These are phyloP conservation scores for Chorisops tibialis DNA, from an alignment of 2,888 invertebrate species.

Conservation along the genomic window DNA sequence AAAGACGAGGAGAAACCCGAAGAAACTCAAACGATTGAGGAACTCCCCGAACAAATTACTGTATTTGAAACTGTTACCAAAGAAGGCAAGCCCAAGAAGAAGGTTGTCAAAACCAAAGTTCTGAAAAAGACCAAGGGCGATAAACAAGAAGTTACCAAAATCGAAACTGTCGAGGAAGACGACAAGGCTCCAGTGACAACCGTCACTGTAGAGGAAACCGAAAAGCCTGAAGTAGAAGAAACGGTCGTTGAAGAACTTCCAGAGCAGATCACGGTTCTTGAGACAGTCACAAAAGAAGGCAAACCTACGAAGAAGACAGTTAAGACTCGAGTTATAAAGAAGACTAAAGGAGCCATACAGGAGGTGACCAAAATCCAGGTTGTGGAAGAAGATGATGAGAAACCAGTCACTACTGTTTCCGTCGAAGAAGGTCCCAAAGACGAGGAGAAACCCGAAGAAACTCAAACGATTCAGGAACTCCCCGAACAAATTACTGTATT, in stretches of 20 bases:
- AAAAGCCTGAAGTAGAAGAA: conserved; percentile 34
- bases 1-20: conserved; percentile 28
- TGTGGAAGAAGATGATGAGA: conserved; percentile 41
- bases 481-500: conserved; percentile 29
- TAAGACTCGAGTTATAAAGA: conserved; percentile 44
- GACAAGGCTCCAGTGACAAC: conserved; percentile 43
- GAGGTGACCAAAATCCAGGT: conserved; percentile 41
- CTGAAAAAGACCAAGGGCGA: conserved; percentile 43
- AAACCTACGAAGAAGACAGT: conserved; percentile 38
- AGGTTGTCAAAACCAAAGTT: conserved; percentile 39
- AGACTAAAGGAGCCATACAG: conserved; percentile 42
- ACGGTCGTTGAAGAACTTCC: conserved; percentile 36
- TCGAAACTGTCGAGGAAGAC: conserved; percentile 42
- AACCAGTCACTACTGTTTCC: conserved; percentile 42
- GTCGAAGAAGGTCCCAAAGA: conserved; percentile 33
- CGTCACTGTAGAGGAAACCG: conserved; percentile 36
- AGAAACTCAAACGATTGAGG: conserved; percentile 35
- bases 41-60: conserved; percentile 32
- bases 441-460: conserved; percentile 33
- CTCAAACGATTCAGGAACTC: conserved; percentile 37
- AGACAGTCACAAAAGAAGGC: conserved; percentile 35
- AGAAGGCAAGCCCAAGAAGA: conserved; percentile 45
- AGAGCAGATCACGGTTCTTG: conserved; percentile 26
- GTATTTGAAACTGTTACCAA: conserved; percentile 39
- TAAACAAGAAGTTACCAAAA: conserved; percentile 41